Percentiles rank a stretch among this genome's conserved stretches.
phyloP scores from a whole-genome alignment of 1,140 invertebrate genomes.

The Achatina immaculata region DNA sequence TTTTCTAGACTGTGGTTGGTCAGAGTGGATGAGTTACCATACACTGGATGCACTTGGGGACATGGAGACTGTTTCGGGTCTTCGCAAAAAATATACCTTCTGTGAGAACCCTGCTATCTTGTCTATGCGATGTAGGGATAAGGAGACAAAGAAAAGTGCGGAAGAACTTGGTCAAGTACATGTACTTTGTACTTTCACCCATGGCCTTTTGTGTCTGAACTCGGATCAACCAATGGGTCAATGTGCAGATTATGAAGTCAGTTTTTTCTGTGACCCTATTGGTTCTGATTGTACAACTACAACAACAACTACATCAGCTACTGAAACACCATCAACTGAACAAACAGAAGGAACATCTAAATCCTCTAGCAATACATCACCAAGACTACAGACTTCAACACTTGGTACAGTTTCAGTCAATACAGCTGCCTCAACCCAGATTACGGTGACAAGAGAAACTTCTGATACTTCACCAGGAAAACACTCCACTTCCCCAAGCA shows the following conservation, averaged over 20 bases:
- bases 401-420: neutral
- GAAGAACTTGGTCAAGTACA: slow-evolving; percentile 69
- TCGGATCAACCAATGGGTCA: slow-evolving; percentile 50
- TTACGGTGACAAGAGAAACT: no score
- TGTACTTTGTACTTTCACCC: slow-evolving; percentile 79
- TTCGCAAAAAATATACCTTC: slow-evolving; percentile 73
- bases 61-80: slow-evolving; percentile 76
- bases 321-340: slow-evolving; percentile 9
- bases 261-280: slow-evolving; percentile 76
- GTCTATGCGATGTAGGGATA: slow-evolving; percentile 55
- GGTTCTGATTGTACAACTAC: slow-evolving; percentile 41
- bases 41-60: slow-evolving; percentile 69
- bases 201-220: slow-evolving; percentile 78
- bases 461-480: no score
- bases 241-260: slow-evolving; percentile 80
- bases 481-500: neutral
- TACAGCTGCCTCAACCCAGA: neutral
- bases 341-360: neutral
- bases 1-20: slow-evolving; percentile 55
- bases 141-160: neutral
- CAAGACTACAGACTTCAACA: neutral
- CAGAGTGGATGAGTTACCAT: slow-evolving; percentile 62
- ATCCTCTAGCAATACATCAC: neutral
- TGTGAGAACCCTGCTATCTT: slow-evolving; percentile 58
- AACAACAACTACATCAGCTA: neutral